Evolutionary conservation across 2,888 invertebrate genomes (phyloP).

Genomic region (Argyresthia goedartella): DNA sequence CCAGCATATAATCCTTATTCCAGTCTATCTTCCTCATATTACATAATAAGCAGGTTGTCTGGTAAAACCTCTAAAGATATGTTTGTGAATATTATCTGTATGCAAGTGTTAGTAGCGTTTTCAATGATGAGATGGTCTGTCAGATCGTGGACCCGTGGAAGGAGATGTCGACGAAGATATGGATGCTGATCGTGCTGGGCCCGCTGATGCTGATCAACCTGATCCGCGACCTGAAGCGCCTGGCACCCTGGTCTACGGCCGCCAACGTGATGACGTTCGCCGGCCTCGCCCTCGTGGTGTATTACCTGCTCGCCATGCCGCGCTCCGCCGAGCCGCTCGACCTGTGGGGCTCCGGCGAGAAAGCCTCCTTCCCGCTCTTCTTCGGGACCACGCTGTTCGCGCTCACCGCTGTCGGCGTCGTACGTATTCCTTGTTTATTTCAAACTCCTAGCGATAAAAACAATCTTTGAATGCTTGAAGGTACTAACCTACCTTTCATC

Average conservation of each 20-base stretch:
- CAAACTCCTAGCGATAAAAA: too few species aligned
- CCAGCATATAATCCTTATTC: too few species aligned
- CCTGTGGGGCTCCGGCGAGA: conserved; percentile 36
- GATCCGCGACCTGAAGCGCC: conserved; percentile 80
- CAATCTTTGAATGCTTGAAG: too few species aligned
- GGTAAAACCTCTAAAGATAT: too few species aligned
- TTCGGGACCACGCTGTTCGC: conserved; percentile 94
- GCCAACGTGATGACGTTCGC: conserved; percentile 85
- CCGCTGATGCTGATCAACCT: conserved; percentile 80
- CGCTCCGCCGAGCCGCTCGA: conserved; percentile 58
- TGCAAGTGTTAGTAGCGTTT: too few species aligned
- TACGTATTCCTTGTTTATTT: conserved; percentile 42
- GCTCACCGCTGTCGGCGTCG: conserved; percentile 85
- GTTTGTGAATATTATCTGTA: too few species aligned
- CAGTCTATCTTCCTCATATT: too few species aligned
- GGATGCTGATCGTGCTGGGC: conserved; percentile 76
- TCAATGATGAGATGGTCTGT: too few species aligned
- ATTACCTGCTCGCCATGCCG: conserved; percentile 75
- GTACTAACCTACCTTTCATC: too few species aligned
- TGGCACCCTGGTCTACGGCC: conserved; percentile 86
- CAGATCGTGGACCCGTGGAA: conserved; percentile 62
- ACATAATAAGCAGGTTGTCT: too few species aligned
- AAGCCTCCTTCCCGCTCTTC: conserved; percentile 76
- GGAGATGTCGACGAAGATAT: conserved; percentile 59
- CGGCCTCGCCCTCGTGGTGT: conserved; percentile 82